Evolutionary conservation across 1,140 invertebrate species (phyloP).

Genomic region (Cyrtorhinus lividipennis): DNA sequence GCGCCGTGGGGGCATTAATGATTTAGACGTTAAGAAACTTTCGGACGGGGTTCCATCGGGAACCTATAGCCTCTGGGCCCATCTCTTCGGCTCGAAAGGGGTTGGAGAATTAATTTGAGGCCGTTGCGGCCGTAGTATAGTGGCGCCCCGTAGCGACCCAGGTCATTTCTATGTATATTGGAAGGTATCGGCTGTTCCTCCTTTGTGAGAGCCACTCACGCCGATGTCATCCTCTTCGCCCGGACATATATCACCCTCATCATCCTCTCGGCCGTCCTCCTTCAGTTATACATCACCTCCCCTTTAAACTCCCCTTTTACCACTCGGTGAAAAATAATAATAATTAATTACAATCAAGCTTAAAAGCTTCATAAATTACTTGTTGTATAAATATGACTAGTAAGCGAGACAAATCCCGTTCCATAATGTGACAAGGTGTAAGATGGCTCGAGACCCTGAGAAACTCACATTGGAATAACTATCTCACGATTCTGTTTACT

Average conservation of each 20-base stretch:
- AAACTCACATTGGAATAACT: neutral
- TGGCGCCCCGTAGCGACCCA: constrained; percentile 9
- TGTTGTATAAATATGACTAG: neutral
- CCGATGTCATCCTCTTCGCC: constrained; percentile 3
- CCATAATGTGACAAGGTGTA: neutral
- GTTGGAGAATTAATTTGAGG: constrained; percentile 15
- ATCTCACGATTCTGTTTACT: neutral
- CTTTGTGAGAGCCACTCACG: neutral
- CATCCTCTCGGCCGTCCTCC: neutral
- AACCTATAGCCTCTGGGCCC: neutral
- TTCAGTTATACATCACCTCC: constrained; percentile 3
- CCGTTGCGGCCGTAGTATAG: too few relatives aligned
- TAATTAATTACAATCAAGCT: neutral
- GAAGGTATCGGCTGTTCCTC: neutral
- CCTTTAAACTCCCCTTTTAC: constrained; percentile 1
- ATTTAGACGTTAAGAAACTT: constrained; percentile 16
- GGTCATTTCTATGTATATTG: constrained; percentile 18
- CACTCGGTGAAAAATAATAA: neutral
- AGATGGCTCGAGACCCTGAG: neutral
- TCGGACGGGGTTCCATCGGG: neutral
- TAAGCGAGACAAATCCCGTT: neutral
- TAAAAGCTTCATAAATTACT: neutral
- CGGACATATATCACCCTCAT: constrained; percentile 9
- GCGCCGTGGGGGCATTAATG: constrained; percentile 12
- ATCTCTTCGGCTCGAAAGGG: neutral